These are phyloP conservation scores for Platanista minor DNA, from an alignment of 2,113 vertebrate genomes.

Conservation along the genomic window DNA sequence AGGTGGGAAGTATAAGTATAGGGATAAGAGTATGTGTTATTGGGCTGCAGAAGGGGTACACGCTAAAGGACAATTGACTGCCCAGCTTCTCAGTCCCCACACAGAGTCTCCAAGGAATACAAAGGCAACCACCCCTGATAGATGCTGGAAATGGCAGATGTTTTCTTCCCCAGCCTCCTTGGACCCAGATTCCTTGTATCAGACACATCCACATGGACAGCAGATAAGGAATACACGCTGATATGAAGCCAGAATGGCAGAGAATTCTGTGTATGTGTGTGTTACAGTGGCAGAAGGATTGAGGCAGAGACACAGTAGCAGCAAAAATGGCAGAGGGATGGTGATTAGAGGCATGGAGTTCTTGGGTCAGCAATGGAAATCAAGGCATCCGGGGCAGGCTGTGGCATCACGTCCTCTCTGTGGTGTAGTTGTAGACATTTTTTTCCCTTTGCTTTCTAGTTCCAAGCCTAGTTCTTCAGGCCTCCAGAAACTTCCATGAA, in stretches of 20 bases:
- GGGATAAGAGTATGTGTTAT: too few relatives aligned
- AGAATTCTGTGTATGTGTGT: neutral
- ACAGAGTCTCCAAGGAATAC: neutral
- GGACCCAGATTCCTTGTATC: neutral
- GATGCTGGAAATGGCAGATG: neutral
- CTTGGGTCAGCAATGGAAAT: neutral
- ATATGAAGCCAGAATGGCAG: neutral
- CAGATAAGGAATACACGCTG: neutral
- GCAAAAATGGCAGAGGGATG: neutral
- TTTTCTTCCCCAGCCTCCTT: neutral
- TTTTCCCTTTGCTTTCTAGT: neutral
- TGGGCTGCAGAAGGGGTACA: neutral
- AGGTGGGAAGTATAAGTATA: neutral
- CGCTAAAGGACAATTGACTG: neutral
- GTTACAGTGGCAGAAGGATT: neutral
- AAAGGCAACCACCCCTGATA: neutral
- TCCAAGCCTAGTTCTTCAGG: neutral
- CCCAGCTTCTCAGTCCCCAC: neutral
- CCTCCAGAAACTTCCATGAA: neutral
- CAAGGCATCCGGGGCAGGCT: neutral
- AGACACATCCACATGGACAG: neutral
- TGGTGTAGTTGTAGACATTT: neutral
- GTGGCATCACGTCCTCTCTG: too few relatives aligned
- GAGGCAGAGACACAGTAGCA: fast-evolving
- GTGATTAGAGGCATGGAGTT: neutral